Evolutionary conservation across 2,888 invertebrate genomes (phyloP).

Genomic region (Cerceris rybyensis): DNA sequence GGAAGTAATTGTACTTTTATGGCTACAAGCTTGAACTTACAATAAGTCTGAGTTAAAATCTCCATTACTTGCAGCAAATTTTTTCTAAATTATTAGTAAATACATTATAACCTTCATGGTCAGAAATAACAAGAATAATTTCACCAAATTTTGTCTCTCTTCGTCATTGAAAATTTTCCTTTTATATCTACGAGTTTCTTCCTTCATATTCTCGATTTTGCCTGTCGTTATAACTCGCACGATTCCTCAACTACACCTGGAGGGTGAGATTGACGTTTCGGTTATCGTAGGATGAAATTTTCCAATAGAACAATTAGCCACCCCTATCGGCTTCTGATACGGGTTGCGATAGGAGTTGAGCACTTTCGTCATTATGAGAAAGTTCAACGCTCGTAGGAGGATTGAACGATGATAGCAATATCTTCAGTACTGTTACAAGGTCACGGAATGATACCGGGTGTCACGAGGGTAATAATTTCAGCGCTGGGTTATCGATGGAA

Average conservation of each 20-base stretch:
- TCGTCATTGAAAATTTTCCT: constrained; percentile 38
- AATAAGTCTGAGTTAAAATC: too few species aligned
- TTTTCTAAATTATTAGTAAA: too few species aligned
- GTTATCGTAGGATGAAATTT: constrained; percentile 69
- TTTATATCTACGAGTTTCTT: constrained; percentile 34
- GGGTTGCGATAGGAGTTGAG: constrained; percentile 37
- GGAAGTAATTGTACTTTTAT: too few species aligned
- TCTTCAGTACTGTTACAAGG: constrained; percentile 51
- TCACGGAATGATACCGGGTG: constrained; percentile 38
- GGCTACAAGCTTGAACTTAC: too few species aligned
- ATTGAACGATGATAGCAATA: constrained; percentile 47
- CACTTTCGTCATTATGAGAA: constrained; percentile 70
- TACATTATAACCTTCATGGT: too few species aligned
- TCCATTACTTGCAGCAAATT: too few species aligned
- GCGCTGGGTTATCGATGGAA: constrained; percentile 36
- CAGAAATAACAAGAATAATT: too few species aligned
- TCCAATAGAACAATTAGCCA: constrained; percentile 71
- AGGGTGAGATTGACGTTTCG: constrained; percentile 65
- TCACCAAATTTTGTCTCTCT: constrained; percentile 27
- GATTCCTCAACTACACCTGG: constrained; percentile 49
- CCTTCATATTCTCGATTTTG: constrained; percentile 42
- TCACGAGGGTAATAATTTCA: constrained; percentile 47
- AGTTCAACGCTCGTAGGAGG: constrained; percentile 59
- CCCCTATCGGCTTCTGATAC: constrained; percentile 63
- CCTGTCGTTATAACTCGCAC: constrained; percentile 46